Evolutionary conservation across 1,140 invertebrate species (phyloP).

Genomic region (Plectrocnemia conspersa): DNA sequence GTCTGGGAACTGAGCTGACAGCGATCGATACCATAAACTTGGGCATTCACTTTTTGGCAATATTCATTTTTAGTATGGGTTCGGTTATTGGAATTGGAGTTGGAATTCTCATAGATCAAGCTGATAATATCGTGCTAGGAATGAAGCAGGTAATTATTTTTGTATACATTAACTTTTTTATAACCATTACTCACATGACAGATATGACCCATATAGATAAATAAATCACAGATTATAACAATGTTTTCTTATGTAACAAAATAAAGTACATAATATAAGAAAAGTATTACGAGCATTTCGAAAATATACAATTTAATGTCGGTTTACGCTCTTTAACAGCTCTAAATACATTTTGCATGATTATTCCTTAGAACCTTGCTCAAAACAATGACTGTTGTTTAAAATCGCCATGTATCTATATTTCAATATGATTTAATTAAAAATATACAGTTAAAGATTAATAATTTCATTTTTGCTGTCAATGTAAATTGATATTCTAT

Average conservation of each 20-base stretch:
- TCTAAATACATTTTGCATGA: too few relatives aligned
- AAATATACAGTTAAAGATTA: neutral
- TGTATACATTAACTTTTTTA: neutral
- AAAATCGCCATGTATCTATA: too few relatives aligned
- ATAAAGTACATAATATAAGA: too few relatives aligned
- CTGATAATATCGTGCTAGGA: constrained; percentile 47
- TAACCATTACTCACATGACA: neutral
- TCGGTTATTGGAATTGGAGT: constrained; percentile 63
- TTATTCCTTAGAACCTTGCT: too few relatives aligned
- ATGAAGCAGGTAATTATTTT: constrained; percentile 51
- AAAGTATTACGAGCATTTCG: too few relatives aligned
- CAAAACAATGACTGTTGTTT: too few relatives aligned
- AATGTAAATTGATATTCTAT: neutral
- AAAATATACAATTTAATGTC: too few relatives aligned
- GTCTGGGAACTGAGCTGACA: constrained; percentile 66
- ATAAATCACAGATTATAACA: too few relatives aligned
- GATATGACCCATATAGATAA: too few relatives aligned
- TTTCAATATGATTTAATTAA: too few relatives aligned
- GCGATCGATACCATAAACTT: constrained; percentile 46
- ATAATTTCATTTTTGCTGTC: neutral
- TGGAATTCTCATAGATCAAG: constrained; percentile 56
- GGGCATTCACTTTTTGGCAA: constrained; percentile 54
- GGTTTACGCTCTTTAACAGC: too few relatives aligned
- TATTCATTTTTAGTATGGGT: constrained; percentile 61
- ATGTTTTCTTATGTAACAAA: too few relatives aligned